phyloP scores from a whole-genome alignment of 2,888 invertebrate genomes.

The Trichopria drosophilae region DNA sequence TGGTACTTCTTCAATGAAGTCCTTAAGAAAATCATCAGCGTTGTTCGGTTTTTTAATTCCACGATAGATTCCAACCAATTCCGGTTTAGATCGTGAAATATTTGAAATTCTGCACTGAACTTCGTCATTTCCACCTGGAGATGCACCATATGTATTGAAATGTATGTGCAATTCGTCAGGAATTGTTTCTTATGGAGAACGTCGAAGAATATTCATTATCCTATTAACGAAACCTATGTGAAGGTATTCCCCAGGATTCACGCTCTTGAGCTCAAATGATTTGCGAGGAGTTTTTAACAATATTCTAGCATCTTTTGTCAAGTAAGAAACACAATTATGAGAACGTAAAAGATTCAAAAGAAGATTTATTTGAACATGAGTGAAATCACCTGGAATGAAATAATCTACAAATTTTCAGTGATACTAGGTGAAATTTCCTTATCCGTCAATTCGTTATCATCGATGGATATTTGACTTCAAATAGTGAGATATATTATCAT shows the following conservation, averaged over 20 bases:
- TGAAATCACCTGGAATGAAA: too few species aligned
- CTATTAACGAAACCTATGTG: conserved; percentile 22
- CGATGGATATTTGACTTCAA: too few species aligned
- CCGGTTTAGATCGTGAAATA: too few species aligned
- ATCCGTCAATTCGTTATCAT: too few species aligned
- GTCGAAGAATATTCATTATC: too few species aligned
- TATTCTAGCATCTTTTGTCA: conserved; percentile 20
- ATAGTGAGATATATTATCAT: too few species aligned
- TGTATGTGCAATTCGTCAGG: conserved; percentile 19
- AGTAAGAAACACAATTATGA: conserved; percentile 12
- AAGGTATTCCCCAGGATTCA: conserved; percentile 25
- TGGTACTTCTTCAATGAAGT: conserved; percentile 29
- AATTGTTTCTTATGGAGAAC: too few species aligned
- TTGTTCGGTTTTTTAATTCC: conserved; percentile 28
- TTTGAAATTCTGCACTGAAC: too few species aligned
- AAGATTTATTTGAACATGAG: too few species aligned
- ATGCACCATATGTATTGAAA: conserved; percentile 26
- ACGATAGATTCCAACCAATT: neutral
- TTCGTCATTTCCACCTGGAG: conserved; percentile 9
- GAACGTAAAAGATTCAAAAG: too few species aligned
- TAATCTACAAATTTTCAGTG: too few species aligned
- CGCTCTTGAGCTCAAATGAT: conserved; percentile 5
- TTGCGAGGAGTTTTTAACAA: conserved; percentile 16
- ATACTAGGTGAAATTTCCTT: too few species aligned
- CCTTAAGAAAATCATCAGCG: conserved; percentile 27